Base-by-base conservation (phyloP, 1,140 invertebrate species). In the Whitmania pigra region DNA sequence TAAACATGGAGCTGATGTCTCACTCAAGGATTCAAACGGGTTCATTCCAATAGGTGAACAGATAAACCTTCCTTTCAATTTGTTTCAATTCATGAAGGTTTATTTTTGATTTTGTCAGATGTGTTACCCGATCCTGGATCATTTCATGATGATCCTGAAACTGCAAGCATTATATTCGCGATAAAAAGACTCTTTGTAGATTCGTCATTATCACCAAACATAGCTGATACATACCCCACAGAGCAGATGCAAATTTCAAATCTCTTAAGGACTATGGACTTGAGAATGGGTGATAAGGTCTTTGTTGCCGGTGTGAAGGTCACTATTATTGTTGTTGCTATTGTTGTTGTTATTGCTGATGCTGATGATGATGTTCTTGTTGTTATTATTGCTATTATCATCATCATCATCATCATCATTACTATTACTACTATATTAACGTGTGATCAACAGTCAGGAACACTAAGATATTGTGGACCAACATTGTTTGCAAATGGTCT, bases 251-350 rank as follows among this genome's bases (percentile, higher is more conserved):
- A 69, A 57, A 68, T 69, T 2, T 29, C 54, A 18, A n/a, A n/a
- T 17, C 81, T 85, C 0, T 78, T 86, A 2, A 81, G 82, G 73
- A 79, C 84, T 0, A 77, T 86, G 70, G 84, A 84, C 27, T 74
- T 86, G 5, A 79, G 80, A 72, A 71, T 85, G 15, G 85, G 85
- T 7, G 83, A 84, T 73, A 81, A 80, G 70, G 81, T 84, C n/a
- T 69, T 83, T 6, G 80, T 84, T 27, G 80, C 73, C 27, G 74
- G 73, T 11, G 73, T 74, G 49, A 74, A 73, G 71, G 73, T 74
- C n/a, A 67, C 27, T 74, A 54, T 74, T 36, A 18, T 31, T 63
- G n/a, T 31, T 25, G 5, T 57, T 57, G 9, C 25, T n/a, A n/a
- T 5, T 57, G 5, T 9, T 57, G 9, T 57, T 57, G 5, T 57